These are phyloP conservation scores for Nycteola revayana DNA, from an alignment of 2,888 invertebrate genomes.

Conservation along the genomic window DNA sequence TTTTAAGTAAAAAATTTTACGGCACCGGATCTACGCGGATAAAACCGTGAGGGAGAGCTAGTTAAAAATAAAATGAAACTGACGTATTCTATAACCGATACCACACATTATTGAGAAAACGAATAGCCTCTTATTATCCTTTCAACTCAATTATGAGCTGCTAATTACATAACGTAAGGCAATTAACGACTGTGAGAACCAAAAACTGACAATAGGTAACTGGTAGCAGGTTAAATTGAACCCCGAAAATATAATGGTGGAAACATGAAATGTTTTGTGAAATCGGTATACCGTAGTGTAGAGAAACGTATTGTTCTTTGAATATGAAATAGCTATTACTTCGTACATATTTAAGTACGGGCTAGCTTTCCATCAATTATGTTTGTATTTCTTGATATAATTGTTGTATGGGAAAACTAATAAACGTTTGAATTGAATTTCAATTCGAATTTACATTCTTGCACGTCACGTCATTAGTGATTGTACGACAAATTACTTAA, in stretches of 20 bases:
- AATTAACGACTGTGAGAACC: constrained; percentile 72
- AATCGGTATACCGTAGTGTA: constrained; percentile 37
- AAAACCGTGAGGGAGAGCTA: no score
- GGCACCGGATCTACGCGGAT: no score
- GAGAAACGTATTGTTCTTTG: constrained; percentile 44
- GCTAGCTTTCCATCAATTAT: background rate
- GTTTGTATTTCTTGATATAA: no score
- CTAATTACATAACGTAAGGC: constrained; percentile 70
- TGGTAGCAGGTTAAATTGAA: constrained; percentile 55
- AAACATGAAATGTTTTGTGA: constrained; percentile 44
- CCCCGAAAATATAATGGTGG: constrained; percentile 44
- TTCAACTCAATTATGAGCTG: constrained; percentile 65
- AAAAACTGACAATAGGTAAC: constrained; percentile 70
- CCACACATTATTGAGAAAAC: constrained; percentile 57
- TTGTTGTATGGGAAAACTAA: no score
- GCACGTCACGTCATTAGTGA: no score
- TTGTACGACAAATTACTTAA: no score
- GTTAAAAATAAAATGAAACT: no score
- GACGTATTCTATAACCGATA: constrained; percentile 48
- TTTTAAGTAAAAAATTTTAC: no score
- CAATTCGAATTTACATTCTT: no score
- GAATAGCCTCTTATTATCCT: constrained; percentile 64
- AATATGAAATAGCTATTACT: background rate
- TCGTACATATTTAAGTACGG: background rate
- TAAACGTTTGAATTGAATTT: no score